These are phyloP conservation scores for Apteryx mantelli DNA, from an alignment of 2,113 vertebrate species.

Conservation along the genomic window DNA sequence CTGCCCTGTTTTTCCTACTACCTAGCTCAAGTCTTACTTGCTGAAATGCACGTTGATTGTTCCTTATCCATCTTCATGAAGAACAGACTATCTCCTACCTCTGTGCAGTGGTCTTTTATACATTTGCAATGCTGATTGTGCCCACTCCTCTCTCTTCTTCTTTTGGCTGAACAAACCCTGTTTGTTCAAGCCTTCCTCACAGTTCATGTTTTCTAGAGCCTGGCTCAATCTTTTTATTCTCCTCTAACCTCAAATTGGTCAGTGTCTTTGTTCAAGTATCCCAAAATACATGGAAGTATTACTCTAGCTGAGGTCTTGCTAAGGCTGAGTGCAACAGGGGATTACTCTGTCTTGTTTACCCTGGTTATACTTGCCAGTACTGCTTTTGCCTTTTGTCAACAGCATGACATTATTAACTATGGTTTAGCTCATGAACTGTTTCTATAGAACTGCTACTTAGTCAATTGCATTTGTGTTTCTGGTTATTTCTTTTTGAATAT, in stretches of 20 bases:
- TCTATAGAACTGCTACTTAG: not conserved
- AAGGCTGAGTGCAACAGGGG: not conserved
- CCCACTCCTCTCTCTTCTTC: not conserved
- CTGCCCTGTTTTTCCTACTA: not conserved
- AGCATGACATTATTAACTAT: not conserved
- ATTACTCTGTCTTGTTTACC: not conserved
- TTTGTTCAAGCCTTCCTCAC: not conserved
- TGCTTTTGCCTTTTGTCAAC: not conserved
- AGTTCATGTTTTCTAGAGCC: not conserved
- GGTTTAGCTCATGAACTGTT: not conserved
- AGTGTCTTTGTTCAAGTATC: not conserved
- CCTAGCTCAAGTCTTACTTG: not conserved
- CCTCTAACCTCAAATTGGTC: not conserved
- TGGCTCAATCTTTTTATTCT: not conserved
- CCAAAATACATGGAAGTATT: not conserved
- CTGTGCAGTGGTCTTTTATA: not conserved
- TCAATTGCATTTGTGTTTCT: not conserved
- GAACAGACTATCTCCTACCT: not conserved
- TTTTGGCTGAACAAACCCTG: not conserved
- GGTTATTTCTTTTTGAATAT: not conserved
- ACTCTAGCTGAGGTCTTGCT: not conserved
- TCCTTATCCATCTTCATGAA: not conserved
- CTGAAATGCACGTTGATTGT: not conserved
- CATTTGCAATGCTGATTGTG: not conserved
- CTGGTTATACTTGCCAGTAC: not conserved